These are phyloP conservation scores for Cotesia chilonis DNA, from an alignment of 1,140 invertebrate species.

Conservation along the genomic window DNA sequence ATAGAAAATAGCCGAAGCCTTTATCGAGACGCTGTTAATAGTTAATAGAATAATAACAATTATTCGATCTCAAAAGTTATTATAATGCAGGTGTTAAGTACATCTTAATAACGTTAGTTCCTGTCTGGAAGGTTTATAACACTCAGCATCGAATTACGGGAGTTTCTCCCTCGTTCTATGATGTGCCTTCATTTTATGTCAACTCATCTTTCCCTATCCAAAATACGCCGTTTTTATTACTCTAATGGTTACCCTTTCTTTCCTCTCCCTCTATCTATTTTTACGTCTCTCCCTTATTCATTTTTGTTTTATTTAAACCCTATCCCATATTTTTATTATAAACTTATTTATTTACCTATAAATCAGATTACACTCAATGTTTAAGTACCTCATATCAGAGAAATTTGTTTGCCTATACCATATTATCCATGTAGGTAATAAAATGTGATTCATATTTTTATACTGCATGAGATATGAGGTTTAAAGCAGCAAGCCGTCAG, in stretches of 20 bases:
- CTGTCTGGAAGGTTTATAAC: slow-evolving; percentile 56
- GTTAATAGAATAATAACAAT: slow-evolving; percentile 3
- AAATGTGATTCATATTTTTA: no score
- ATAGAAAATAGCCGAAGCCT: no score
- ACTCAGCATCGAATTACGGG: slow-evolving; percentile 52
- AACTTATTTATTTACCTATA: neutral
- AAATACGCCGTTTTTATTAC: slow-evolving; percentile 48
- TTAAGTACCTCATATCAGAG: no score
- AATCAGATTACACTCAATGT: neutral
- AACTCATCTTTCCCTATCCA: slow-evolving; percentile 35
- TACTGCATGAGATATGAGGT: no score
- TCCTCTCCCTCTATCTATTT: neutral
- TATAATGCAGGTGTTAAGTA: slow-evolving; percentile 48
- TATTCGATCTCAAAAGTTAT: slow-evolving; percentile 30
- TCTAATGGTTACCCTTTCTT: slow-evolving; percentile 43
- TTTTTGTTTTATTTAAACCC: neutral
- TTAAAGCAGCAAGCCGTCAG: no score
- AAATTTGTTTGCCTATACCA: no score
- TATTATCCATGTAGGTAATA: no score
- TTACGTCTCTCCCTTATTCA: neutral
- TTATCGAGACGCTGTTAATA: no score
- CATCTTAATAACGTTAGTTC: slow-evolving; percentile 52
- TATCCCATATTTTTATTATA: no score
- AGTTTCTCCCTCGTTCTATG: slow-evolving; percentile 38
- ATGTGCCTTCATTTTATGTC: slow-evolving; percentile 48